phyloP scores from a whole-genome alignment of 2,888 invertebrate genomes.

The Amphiduros pacificus region DNA sequence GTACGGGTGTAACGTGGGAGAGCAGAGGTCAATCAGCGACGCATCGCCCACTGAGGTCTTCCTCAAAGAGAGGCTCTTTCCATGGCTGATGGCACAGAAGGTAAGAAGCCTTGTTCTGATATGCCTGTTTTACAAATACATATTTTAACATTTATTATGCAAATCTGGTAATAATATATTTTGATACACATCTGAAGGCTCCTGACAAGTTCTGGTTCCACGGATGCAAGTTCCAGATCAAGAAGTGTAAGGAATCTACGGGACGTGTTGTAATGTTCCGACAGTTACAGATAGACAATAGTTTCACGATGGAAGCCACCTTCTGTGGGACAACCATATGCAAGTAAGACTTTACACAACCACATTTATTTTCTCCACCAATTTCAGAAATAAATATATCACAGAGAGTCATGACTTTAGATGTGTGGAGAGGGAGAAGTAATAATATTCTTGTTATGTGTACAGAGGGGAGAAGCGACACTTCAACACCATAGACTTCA shows the following conservation, averaged over 20 bases:
- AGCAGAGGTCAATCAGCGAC: neutral
- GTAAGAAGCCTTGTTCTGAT: constrained; percentile 29
- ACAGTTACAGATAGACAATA: constrained; percentile 54
- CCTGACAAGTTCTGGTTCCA: constrained; percentile 53
- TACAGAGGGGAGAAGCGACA: constrained; percentile 44
- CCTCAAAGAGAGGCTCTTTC: constrained; percentile 54
- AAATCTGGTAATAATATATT: too few species aligned
- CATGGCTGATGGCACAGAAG: constrained; percentile 56
- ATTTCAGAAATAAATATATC: too few species aligned
- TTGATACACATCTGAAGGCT: constrained; percentile 33
- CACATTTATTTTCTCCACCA: neutral
- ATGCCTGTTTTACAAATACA: neutral
- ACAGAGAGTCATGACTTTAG: too few species aligned
- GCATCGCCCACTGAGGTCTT: constrained; percentile 40
- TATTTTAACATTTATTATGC: neutral
- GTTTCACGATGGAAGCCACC: constrained; percentile 58
- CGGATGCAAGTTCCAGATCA: constrained; percentile 56
- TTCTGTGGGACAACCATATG: constrained; percentile 57
- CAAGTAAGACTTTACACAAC: too few species aligned
- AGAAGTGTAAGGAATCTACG: constrained; percentile 56
- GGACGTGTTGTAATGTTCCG: constrained; percentile 59
- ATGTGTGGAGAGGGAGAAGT: too few species aligned
- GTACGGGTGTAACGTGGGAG: constrained; percentile 56
- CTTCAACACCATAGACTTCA: constrained; percentile 52
- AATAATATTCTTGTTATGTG: too few species aligned